phyloP scores from a whole-genome alignment of 2,888 invertebrate species.

The Imbricaverruca yamaguchii region DNA sequence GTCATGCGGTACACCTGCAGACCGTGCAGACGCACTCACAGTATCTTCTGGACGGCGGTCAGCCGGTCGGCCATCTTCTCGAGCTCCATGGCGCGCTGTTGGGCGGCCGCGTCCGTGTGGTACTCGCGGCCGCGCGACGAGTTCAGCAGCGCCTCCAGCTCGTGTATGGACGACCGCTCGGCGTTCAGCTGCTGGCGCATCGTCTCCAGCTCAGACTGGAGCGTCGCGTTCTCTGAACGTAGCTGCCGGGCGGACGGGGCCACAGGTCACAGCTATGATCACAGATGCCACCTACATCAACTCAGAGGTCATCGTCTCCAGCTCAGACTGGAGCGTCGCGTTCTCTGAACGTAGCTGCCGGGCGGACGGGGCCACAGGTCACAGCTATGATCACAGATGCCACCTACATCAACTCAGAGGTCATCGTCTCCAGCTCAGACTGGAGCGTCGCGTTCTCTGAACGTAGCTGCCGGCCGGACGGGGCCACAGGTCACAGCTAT shows the following conservation, averaged over 20 bases:
- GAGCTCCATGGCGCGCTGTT: not conserved
- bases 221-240: not conserved
- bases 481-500: not conserved
- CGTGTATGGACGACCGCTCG: not conserved
- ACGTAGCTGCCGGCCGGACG: not conserved
- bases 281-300: not conserved
- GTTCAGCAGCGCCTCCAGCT: conserved; percentile 1
- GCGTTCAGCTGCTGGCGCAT: not conserved
- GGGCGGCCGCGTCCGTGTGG: not conserved
- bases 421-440: conserved; percentile 5
- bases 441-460: not conserved
- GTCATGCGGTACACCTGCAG: too few relatives aligned
- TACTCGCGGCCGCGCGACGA: not conserved
- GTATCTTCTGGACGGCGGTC: not conserved
- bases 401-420: too few relatives aligned
- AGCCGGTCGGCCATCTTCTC: not conserved
- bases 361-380: too few relatives aligned
- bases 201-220: conserved; percentile 8
- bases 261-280: not conserved
- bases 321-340: too few relatives aligned
- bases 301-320: too few relatives aligned
- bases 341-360: too few relatives aligned
- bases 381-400: not conserved
- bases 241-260: not conserved
- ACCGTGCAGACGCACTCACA: not conserved